Base-by-base conservation (phyloP, 2,797 vertebrate genomes). In the Acanthurus lineatus region DNA sequence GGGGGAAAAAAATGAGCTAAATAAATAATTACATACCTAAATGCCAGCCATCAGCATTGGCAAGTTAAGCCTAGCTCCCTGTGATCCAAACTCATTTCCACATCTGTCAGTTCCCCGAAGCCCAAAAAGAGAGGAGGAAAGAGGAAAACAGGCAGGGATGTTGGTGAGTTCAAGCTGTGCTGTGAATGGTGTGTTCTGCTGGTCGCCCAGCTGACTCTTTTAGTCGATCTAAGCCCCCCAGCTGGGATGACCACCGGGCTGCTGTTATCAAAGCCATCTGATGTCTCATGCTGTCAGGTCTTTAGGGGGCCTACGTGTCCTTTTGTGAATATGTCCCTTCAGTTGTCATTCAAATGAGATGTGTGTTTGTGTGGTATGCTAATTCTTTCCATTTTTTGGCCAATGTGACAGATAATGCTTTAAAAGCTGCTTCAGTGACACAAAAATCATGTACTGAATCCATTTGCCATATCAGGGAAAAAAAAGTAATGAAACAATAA, bases 221-320 rank as follows among this genome's bases (percentile, higher is more conserved):
- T 61, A 75, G 87, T 79, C 81, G 89, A 91, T 92, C 88, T 89
- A 67, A 88, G 82, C 44, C 75, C 86, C 81, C 84, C 84, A 82
- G 87, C 88, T 88, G 88, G 44, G 91, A 53, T 68, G 90, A 88
- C 88, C 89, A 91, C 89, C 82, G 67, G 72, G 84, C 86, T 79
- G 77, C 85, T 82, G 85, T 87, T 90, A 89, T 91, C 85, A 86
- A 89, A 88, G 83, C 82, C 48, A 65, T 89, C 83, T 92, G 89
- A 92, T 90, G 90, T 84, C 75, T 78, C 25, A 19, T 60, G 4
- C 69, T 65, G 83, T 76, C 47, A 15, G 68, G 77, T 82, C 86
- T 60, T 74, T 45, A 81, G 72, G 81, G 78, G 81, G 73, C 20
- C 61, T 69, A 58, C 63, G 25, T 82, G 82, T 88, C 73, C 73